Percentiles rank a stretch among this genome's conserved stretches.
Conservation (phyloP, 2,113 vertebrate genomes). For the Hippolais icterina region DNA sequence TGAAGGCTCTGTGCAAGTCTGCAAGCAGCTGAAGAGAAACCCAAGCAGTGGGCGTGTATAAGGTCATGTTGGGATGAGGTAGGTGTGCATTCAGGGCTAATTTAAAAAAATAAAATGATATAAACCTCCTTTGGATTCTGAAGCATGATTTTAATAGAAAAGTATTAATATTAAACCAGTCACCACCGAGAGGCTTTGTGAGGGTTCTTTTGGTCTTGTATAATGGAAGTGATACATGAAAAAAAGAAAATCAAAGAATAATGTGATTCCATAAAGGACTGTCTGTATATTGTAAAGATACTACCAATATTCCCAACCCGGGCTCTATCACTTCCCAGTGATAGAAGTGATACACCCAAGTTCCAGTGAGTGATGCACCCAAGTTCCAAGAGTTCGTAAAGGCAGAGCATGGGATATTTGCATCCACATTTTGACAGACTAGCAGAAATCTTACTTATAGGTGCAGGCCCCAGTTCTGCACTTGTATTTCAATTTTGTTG, state of each 20-base stretch:
- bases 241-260: neutral
- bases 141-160: neutral
- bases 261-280: neutral
- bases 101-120: neutral
- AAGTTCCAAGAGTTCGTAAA: neutral
- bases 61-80: neutral
- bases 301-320: accelerated
- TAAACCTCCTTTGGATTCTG: neutral
- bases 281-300: neutral
- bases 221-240: neutral
- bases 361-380: neutral
- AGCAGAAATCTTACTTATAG: neutral
- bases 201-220: neutral
- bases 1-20: neutral
- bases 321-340: neutral
- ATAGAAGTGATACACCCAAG: neutral
- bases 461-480: neutral
- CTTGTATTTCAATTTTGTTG: neutral
- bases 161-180: neutral
- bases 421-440: neutral
- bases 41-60: neutral
- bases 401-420: neutral
- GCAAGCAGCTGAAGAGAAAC: neutral
- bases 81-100: neutral
- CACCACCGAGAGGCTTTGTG: neutral